Percentiles rank a stretch among this genome's conserved stretches.
phyloP scores from a whole-genome alignment of 2,113 vertebrate genomes.

The Promerops cafer region DNA sequence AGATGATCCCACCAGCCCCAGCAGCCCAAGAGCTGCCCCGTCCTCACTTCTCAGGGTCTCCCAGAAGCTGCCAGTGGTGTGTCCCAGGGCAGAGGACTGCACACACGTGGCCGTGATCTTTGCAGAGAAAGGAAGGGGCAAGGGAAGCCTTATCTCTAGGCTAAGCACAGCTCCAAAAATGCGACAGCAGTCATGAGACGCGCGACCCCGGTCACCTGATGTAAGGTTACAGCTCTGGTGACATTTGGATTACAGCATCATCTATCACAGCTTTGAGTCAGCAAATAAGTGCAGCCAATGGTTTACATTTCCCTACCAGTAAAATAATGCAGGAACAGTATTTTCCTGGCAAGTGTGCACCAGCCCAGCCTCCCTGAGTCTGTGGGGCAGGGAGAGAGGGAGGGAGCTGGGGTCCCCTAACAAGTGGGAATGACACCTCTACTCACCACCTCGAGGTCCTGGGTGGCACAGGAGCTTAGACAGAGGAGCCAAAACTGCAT shows the following conservation, averaged over 20 bases:
- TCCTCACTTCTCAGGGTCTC: rapidly evolving
- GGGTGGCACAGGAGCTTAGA: background rate
- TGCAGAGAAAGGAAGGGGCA: background rate
- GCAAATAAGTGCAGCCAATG: background rate
- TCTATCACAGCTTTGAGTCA: constrained; percentile 6
- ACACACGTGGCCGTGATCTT: background rate
- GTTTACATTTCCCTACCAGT: constrained; percentile 11
- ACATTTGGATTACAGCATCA: constrained; percentile 48
- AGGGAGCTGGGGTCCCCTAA: background rate
- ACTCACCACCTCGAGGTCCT: background rate
- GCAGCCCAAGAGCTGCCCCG: background rate
- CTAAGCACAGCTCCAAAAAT: constrained; percentile 18
- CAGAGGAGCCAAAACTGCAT: background rate
- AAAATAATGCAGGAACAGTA: background rate
- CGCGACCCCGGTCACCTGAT: rapidly evolving
- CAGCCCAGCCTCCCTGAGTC: background rate
- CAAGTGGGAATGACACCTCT: rapidly evolving
- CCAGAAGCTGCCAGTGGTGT: background rate
- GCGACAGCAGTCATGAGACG: constrained; percentile 32
- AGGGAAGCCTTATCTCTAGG: background rate
- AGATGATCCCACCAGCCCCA: background rate
- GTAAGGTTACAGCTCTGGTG: constrained; percentile 21
- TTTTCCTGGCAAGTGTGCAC: rapidly evolving
- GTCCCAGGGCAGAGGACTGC: background rate
- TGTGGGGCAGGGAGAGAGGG: background rate